Base-by-base conservation (phyloP, 2,888 invertebrate species). In the Chymomyza caudatula region DNA sequence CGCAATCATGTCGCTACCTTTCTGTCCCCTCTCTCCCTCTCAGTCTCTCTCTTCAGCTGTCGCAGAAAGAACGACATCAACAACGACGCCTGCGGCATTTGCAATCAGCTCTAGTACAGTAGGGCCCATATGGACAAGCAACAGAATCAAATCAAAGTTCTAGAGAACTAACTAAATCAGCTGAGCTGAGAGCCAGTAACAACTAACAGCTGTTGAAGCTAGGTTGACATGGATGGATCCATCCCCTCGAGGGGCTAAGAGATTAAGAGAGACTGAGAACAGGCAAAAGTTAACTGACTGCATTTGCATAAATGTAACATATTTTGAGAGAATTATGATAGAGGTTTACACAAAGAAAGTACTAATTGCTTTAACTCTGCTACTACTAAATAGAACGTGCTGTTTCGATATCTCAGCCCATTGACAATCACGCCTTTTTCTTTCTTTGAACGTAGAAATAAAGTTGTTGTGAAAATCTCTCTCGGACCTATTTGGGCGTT, bases 11-110 rank as follows among this genome's bases (percentile, higher is more conserved):
- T 17, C n/a, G n/a, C 3, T 3, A 15, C 2, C 19, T n/a, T n/a
- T n/a, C n/a, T n/a, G n/a, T n/a, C n/a, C n/a, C n/a, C n/a, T n/a
- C n/a, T n/a, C n/a, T n/a, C n/a, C n/a, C n/a, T n/a, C n/a, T n/a
- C n/a, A n/a, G n/a, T n/a, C n/a, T n/a, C n/a, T n/a, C n/a, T n/a
- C n/a, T n/a, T n/a, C n/a, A n/a, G n/a, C n/a, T n/a, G n/a, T n/a
- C 47, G 8, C n/a, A n/a, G n/a, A n/a, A n/a, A n/a, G n/a, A n/a
- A 11, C 29, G 11, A 37, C 2, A 13, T 44, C 13, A 11, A 19
- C 47, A 8, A 67, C 72, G 59, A 79, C 84, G 79, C 79, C 85
- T 79, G 72, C 70, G 73, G 83, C 83, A 83, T 79, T 83, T 80
- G 66, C 78, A 80, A 80, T 80, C 83, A 85, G 78, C 29, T 37